phyloP scores from a whole-genome alignment of 2,113 vertebrate genomes.

The Oryzias woworae region DNA sequence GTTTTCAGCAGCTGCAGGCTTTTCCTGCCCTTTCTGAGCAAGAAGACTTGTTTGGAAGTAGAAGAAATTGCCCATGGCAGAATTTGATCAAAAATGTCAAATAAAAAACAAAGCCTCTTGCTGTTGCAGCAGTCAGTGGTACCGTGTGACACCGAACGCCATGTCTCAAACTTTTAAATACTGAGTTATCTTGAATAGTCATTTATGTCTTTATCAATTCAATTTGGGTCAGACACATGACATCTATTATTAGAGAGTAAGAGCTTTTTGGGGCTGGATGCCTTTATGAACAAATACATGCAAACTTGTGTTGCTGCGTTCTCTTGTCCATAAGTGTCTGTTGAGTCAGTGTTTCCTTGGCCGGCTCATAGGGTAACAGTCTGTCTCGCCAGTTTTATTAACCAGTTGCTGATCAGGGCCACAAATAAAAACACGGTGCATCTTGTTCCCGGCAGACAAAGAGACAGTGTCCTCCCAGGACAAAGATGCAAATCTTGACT shows the following conservation, averaged over 20 bases:
- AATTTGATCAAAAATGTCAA: conserved; percentile 27
- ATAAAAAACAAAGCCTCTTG: background rate
- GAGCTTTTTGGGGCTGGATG: conserved; percentile 4
- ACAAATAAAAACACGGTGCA: conserved; percentile 33
- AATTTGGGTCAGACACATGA: background rate
- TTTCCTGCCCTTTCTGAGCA: conserved; percentile 41
- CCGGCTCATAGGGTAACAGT: conserved; percentile 28
- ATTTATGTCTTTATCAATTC: background rate
- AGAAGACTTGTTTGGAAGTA: conserved; percentile 34
- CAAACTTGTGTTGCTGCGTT: background rate
- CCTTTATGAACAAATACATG: conserved; percentile 9
- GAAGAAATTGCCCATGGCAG: conserved; percentile 15
- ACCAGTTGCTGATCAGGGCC: conserved; percentile 37
- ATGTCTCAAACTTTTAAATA: background rate
- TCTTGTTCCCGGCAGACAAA: conserved; percentile 45
- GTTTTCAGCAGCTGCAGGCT: conserved; percentile 37
- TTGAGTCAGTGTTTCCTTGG: conserved; percentile 15
- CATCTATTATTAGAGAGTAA: background rate
- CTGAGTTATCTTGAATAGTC: background rate
- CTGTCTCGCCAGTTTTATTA: conserved; percentile 55
- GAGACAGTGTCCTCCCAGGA: background rate
- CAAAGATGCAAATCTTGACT: background rate
- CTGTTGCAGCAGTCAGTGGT: conserved; percentile 1
- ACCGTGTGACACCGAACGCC: background rate
- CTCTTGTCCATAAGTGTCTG: background rate